Base-by-base conservation (phyloP, 1,140 invertebrate species). In the Rhopalosiphum maidis region DNA sequence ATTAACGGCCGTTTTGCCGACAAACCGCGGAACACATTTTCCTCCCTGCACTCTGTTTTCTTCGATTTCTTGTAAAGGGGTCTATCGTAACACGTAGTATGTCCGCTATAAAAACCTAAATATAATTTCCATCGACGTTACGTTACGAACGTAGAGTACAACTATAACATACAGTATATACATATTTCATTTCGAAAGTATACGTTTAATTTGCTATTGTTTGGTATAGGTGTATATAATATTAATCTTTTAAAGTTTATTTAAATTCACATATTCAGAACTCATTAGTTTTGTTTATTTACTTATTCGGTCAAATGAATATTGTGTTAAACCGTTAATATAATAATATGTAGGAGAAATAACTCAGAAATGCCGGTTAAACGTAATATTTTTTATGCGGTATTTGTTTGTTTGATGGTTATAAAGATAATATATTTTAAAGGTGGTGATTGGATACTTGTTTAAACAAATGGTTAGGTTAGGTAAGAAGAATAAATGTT, bases 1-100 rank as follows among this genome's bases (percentile, higher is more conserved):
- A 93, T 93, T 93, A 93, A 93, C 91, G 46, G 35, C 11, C 82
- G 91, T 92, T 51, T 92, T 83, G 91, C 77, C 91, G 91, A 92
- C 82, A 86, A 86, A 86, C 91, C 82, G 51, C 77, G 91, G 82
- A 93, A 85, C 85, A 93, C 91, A 86, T 55, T 93, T 93, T 83
- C 25, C 3, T 55, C 46, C 91, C 43, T 22, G 15, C 43, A 41
- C 68, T 22, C 46, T 15, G 23, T 25, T 83, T 55, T 37, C 35
- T 85, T 86, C 48, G 91, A 41, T 86, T 93, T 86, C 82, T 48
- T 22, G 35, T 30, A 18, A 55, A 89, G 35, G 88, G 88, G 88
- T 89, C 87, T 35, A 30, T 0, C 23, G 51, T 37, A 89, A 87
- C 86, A 87, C 18, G 30, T 30, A 25, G 37, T n/a, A 43, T 88